Evolutionary conservation across 2,113 vertebrate species (phyloP), one percentile per base, ranked within the genome.

Genomic region (Haemorhous mexicanus): DNA sequence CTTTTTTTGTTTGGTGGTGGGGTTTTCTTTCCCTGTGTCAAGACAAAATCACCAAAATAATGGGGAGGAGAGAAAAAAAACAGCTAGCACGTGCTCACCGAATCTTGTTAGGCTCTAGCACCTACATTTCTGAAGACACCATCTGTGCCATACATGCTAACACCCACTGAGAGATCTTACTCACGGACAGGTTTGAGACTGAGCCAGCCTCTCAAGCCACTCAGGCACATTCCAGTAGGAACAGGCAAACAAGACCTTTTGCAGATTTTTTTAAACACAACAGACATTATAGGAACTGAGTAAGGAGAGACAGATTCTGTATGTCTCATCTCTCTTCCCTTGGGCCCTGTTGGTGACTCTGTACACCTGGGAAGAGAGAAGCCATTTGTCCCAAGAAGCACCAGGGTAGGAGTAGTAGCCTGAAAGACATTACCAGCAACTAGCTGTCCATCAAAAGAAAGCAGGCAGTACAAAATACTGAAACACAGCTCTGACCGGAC

Each of bases 131-230:
- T 87, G 70, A 93, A 91, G 53, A 76, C 24, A 53, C 87, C 70
- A 95, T 90, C 90, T 94, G 87, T 79, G 70, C 74, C 85, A 72
- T 22, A 59, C 28, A 0, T 43, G 69, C 73, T 77, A 19, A 84
- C 91, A 89, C 77, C 70, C 66, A 86, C 92, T 73, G n/a, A 41
- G 30, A 85, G 50, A 93, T 90, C 59, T 94, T 88, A 83, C 62
- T 94, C 91, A 91, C 0, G 2, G 66, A n/a, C 52, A 63, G 16
- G 73, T 43, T 81, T 79, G 85, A 85, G 62, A 28, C 35, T 32
- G 26, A 93, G 92, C 69, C 93, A 91, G 64, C 26, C 47, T 66
- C 80, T 81, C 59, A 66, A 84, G 84, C 30, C 88, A 94, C 49
- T 35, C 20, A 4, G 39, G 66, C 35, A 44, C 32, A 47, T 28